Base-by-base conservation (phyloP, 2,113 vertebrate species). In the Mesembrinibis cayennensis region DNA sequence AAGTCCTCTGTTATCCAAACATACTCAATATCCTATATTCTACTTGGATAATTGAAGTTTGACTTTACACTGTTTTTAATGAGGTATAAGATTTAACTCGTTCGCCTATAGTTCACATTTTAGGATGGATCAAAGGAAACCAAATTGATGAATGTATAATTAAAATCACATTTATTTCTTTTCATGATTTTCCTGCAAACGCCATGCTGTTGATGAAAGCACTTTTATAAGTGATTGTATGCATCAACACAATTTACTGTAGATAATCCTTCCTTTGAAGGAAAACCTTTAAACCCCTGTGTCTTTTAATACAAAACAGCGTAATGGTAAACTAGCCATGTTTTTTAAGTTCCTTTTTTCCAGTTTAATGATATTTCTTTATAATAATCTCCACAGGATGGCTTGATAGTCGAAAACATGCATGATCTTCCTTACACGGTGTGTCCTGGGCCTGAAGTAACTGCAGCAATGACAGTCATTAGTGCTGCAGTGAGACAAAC, bases 361-460 rank as follows among this genome's bases (percentile, higher is more conserved):
- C 14, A 32, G 18, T 67, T 80, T 81, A 87, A 4, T 83, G 23
- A 2, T 79, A 3, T 26, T 71, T 81, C 44, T 85, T n/a, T 63
- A 0, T n/a, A 2, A 40, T 45, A 11, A 65, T 78, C 52, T 92
- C 73, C 59, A 55, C 95, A 99, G 99, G 99, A 99, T 19, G 99
- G 97, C 16, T 16, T 99, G 87, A 97, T 99, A 16, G 94, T 99
- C 53, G 99, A 99, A 95, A 99, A 99, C 97, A 99, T 99, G 99
- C 99, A 99, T 17, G 98, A 99, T 29, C 90, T 99, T 81, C 99
- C 99, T 0, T 99, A 99, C 95, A 97, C 92, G 1, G 82, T 98
- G 79, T 36, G 89, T 9, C 95, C 98, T 25, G 99, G 99, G 27
- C 98, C 98, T 1, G 99, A 99, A 91, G 98, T 99, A n/a, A 98